A percentile compares a stretch with the other conserved stretches of the same genome.
Evolutionary conservation across 37 sponge, comb jelly and placozoan genomes (phyloP).

Genomic region (Diacarnus erythraeanus): DNA sequence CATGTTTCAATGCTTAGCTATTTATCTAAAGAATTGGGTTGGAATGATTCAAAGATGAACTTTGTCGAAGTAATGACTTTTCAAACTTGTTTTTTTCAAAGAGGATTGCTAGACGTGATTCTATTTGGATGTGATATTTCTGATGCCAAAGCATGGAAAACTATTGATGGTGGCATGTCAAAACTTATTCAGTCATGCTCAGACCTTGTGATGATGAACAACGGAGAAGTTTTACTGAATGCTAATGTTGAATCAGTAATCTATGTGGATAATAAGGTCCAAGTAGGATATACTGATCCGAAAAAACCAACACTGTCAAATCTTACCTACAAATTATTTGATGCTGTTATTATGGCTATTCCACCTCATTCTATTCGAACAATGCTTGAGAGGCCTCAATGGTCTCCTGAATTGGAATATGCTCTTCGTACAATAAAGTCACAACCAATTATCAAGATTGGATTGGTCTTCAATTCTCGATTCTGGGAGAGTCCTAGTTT

Average conservation of each 20-base stretch:
- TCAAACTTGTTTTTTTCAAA: constrained; percentile 21
- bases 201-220: neutral
- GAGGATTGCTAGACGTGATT: constrained; percentile 18
- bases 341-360: constrained; percentile 36
- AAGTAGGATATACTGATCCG: constrained; percentile 3
- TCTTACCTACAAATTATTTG: too few relatives aligned
- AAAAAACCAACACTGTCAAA: too few relatives aligned
- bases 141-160: neutral
- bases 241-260: constrained; percentile 2
- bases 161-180: constrained; percentile 2
- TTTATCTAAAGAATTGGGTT: constrained; percentile 4
- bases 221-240: neutral
- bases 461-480: constrained; percentile 29
- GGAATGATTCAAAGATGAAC: constrained; percentile 27
- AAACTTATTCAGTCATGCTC: neutral
- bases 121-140: neutral
- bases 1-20: constrained; percentile 13
- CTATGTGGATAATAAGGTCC: neutral
- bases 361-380: constrained; percentile 21
- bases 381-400: too few relatives aligned
- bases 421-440: too few relatives aligned
- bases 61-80: constrained; percentile 32
- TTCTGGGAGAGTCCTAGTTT: constrained; percentile 34
- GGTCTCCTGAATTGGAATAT: too few relatives aligned
- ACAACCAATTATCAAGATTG: constrained; percentile 17